These are phyloP conservation scores for Halyomorpha halys DNA, from an alignment of 1,140 invertebrate species.

Conservation along the genomic window DNA sequence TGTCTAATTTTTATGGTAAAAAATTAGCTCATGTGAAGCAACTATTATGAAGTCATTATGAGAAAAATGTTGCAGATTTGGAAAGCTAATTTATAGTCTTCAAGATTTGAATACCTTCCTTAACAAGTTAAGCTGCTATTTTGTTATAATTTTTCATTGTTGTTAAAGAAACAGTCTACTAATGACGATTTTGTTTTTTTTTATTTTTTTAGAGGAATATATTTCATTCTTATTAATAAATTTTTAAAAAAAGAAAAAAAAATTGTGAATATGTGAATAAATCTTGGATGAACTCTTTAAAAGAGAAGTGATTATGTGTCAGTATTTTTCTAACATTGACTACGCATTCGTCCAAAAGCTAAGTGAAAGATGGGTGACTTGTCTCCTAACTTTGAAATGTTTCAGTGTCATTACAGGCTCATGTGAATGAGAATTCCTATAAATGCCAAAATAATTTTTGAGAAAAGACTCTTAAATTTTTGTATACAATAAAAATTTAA, in stretches of 20 bases:
- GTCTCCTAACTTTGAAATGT: conserved; percentile 5
- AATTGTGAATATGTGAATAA: conserved; percentile 15
- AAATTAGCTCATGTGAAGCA: too few relatives aligned
- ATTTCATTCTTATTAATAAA: too few relatives aligned
- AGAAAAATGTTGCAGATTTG: too few relatives aligned
- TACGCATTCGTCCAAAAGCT: conserved; percentile 18
- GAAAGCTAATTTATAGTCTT: too few relatives aligned
- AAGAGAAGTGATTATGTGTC: conserved; percentile 15
- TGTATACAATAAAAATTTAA: conserved; percentile 7
- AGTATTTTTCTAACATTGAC: conserved; percentile 17
- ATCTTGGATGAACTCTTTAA: conserved; percentile 16
- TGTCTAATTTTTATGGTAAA: too few relatives aligned
- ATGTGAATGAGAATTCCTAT: conserved; percentile 14
- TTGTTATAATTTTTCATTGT: too few relatives aligned
- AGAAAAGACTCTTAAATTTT: conserved; percentile 17
- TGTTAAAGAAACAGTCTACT: too few relatives aligned
- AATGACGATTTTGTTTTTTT: too few relatives aligned
- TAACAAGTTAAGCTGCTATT: too few relatives aligned
- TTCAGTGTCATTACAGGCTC: background rate
- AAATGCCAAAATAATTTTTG: conserved; percentile 15
- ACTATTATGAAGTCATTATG: too few relatives aligned
- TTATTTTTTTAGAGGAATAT: too few relatives aligned
- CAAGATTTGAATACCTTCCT: too few relatives aligned
- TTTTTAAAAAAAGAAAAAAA: background rate
- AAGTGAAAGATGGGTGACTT: conserved; percentile 9